phyloP scores from a whole-genome alignment of 2,113 vertebrate species.

The Oryzias curvinotus region DNA sequence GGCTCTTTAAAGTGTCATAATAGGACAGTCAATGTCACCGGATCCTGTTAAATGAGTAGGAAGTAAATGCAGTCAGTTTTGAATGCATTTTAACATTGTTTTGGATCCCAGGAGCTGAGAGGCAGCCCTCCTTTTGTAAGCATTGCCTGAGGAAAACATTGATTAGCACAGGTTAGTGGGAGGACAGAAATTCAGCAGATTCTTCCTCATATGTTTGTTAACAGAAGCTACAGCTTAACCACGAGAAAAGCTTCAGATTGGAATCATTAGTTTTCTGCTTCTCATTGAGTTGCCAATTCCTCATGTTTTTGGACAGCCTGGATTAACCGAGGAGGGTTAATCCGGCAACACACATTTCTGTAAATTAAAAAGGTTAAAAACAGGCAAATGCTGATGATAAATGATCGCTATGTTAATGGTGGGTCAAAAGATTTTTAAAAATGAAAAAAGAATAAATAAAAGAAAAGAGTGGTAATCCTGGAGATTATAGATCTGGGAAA shows the following conservation, averaged over 20 bases:
- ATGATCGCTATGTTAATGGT: too few relatives aligned
- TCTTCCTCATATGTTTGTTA: conserved; percentile 17
- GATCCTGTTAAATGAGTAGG: neutral
- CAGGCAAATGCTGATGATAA: too few relatives aligned
- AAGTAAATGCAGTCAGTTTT: conserved; percentile 1
- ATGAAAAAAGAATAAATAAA: too few relatives aligned
- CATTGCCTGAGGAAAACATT: conserved; percentile 1
- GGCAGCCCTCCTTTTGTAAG: conserved; percentile 8
- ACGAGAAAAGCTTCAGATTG: neutral
- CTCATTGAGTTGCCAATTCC: neutral
- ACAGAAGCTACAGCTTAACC: neutral
- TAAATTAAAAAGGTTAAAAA: neutral
- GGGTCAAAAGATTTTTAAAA: too few relatives aligned
- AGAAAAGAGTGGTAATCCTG: too few relatives aligned
- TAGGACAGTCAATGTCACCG: conserved; percentile 9
- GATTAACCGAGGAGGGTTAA: too few relatives aligned
- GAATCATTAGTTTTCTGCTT: conserved; percentile 8
- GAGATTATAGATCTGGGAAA: too few relatives aligned
- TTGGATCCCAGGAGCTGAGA: neutral
- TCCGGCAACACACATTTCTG: neutral
- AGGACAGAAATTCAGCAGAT: conserved; percentile 6
- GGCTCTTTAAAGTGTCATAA: conserved; percentile 2
- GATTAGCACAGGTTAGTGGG: conserved; percentile 29
- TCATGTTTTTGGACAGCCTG: neutral
- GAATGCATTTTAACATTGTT: neutral